Conservation (phyloP, 2,113 vertebrate genomes). For the Bubo scandiacus region DNA sequence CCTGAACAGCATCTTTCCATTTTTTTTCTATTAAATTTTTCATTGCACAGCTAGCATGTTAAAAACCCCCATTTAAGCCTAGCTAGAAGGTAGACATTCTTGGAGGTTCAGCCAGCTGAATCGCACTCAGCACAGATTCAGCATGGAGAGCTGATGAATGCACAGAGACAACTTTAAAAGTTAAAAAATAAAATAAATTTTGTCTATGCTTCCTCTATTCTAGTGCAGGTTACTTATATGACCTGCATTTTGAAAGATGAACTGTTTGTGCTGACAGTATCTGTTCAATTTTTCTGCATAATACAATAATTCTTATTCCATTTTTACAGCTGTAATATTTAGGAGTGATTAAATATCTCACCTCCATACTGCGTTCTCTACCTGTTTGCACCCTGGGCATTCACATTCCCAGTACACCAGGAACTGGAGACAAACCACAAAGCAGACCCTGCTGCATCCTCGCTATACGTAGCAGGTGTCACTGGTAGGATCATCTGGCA, state of each 20-base stretch:
- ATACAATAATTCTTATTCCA: neutral
- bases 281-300: neutral
- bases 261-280: neutral
- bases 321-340: neutral
- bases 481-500: neutral
- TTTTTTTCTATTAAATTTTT: neutral
- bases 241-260: neutral
- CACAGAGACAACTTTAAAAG: neutral
- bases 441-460: neutral
- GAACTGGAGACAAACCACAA: neutral
- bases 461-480: accelerated
- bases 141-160: neutral
- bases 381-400: neutral
- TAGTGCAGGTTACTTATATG: neutral
- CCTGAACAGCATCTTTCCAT: neutral
- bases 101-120: neutral
- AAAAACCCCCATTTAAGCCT: neutral
- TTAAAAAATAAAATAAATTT: neutral
- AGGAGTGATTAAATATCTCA: neutral
- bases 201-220: neutral
- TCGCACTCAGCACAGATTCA: neutral
- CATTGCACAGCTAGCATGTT: neutral
- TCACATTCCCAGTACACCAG: neutral
- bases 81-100: neutral
- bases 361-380: neutral